These are phyloP conservation scores for Loriculus beryllinus DNA, from an alignment of 2,797 vertebrate species.

Conservation along the genomic window DNA sequence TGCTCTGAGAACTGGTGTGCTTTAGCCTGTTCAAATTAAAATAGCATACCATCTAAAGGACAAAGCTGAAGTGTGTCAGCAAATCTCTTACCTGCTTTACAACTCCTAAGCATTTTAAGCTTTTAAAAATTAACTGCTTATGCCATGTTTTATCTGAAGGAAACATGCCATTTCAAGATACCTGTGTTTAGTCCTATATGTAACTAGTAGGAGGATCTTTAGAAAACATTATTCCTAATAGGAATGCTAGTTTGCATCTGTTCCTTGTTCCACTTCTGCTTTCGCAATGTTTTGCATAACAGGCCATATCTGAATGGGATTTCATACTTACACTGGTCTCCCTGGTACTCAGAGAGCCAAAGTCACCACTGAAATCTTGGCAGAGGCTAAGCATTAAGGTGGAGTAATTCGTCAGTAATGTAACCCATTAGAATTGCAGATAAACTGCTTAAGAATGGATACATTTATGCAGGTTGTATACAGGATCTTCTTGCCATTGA, in stretches of 20 bases:
- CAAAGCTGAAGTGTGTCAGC: neutral
- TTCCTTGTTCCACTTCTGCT: neutral
- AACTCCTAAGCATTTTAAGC: neutral
- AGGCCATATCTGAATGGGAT: neutral
- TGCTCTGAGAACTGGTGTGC: neutral
- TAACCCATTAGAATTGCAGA: neutral
- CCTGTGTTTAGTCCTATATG: neutral
- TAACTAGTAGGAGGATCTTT: neutral
- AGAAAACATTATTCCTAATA: neutral
- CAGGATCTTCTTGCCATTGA: neutral
- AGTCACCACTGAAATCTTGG: constrained; percentile 11
- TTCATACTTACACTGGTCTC: neutral
- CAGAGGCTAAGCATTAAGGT: constrained; percentile 2
- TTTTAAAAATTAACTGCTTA: neutral
- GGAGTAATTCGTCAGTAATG: neutral
- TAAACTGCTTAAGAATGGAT: neutral
- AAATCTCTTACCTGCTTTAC: neutral
- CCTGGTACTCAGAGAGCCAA: neutral
- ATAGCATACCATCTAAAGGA: neutral
- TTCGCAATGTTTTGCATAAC: neutral
- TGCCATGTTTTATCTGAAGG: neutral
- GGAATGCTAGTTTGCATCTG: neutral
- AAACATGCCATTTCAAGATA: neutral
- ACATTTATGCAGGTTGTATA: neutral
- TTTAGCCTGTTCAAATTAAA: neutral